Evolutionary conservation across 2,888 invertebrate genomes (phyloP), one percentile per base, ranked within the genome.

Genomic region (Dolomedes plantarius): DNA sequence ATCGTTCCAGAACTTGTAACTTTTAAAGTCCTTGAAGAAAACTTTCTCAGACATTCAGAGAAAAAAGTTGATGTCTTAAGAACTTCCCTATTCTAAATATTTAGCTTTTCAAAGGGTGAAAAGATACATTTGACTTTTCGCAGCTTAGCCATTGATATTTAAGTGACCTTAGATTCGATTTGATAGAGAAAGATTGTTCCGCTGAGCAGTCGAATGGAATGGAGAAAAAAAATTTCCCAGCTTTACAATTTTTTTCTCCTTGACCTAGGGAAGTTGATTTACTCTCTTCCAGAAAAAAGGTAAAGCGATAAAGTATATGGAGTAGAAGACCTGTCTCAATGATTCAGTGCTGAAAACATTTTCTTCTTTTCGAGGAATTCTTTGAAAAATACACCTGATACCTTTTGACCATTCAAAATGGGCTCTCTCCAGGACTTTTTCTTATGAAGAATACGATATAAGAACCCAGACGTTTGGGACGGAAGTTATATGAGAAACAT

Each of bases 101-200:
- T 56, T 56, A 56, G 5, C 11, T 56, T 23, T 56, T 56, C 2
- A 6, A 19, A 3, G 7, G 16, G 2, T 19, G 7, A 23, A 23
- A 56, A 56, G 11, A 19, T 2, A 56, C 23, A 2, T 19, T 56
- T 23, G 56, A 56, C 19, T 23, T 9, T n/a, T 11, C 23, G 23
- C 3, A 11, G 23, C 23, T 23, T 19, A 23, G 23, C 56, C 23
- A 23, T 56, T 56, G 56, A 56, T 56, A 46, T 46, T 46, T 46
- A 56, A 56, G 56, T 56, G 23, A 56, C 56, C 56, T 56, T 56
- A 46, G 46, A 56, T 56, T 56, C 23, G 23, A 56, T 56, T 23
- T 56, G 56, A 56, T 56, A 23, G 23, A 23, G 56, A 56, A 5
- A 56, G 19, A 23, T 23, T 56, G 19, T 23, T 56, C 23, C 23